Conservation (phyloP, 53 echinoderm and acorn worm genomes). For the Luidia sarsii region DNA sequence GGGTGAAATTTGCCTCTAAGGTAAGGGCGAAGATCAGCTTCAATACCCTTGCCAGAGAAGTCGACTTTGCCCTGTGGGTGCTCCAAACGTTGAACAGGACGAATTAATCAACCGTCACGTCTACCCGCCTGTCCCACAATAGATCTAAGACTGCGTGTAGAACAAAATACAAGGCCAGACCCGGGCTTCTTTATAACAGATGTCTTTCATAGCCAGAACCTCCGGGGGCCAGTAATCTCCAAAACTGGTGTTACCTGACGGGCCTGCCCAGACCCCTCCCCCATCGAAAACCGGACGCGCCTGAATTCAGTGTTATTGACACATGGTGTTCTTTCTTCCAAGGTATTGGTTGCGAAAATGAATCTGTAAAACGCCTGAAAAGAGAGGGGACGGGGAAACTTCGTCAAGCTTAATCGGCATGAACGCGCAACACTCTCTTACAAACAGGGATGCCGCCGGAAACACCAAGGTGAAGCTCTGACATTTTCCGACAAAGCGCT, state of each 20-base stretch:
- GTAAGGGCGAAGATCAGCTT: neutral
- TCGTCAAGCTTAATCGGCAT: constrained; percentile 1
- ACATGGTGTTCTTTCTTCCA: neutral
- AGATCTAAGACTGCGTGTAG: neutral
- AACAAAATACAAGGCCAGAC: constrained; percentile 21
- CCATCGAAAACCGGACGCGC: neutral
- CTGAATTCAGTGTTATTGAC: neutral
- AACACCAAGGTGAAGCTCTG: too few species aligned
- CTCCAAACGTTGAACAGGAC: neutral
- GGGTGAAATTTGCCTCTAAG: constrained; percentile 9
- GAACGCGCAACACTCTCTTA: constrained; percentile 2
- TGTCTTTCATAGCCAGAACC: neutral
- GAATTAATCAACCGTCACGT: neutral
- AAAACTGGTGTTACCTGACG: neutral
- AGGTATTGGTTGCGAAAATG: neutral
- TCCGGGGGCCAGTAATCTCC: neutral
- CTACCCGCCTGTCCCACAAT: constrained; percentile 12
- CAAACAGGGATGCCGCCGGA: constrained; percentile 9
- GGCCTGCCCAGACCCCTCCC: neutral
- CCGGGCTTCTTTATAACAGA: constrained; percentile 6
- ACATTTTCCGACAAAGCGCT: too few species aligned
- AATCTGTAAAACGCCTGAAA: neutral
- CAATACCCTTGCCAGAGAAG: neutral
- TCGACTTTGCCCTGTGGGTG: neutral
- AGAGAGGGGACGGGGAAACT: neutral